phyloP scores from a whole-genome alignment of 2,888 invertebrate species.

The Apomyelois bistriatella region DNA sequence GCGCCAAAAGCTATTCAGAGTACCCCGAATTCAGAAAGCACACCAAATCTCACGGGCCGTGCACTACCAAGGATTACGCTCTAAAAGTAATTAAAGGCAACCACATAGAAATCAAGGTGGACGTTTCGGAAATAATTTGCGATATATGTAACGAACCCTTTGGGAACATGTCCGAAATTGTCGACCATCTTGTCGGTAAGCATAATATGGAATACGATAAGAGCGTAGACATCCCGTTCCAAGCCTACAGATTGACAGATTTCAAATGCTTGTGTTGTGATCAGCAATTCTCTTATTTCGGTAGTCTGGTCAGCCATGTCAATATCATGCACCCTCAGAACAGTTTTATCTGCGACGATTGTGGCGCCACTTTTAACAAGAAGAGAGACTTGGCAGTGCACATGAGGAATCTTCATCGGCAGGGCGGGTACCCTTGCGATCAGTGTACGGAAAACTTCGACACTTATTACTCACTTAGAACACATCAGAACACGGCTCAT shows the following conservation, averaged over 20 bases:
- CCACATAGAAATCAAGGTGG: conserved; percentile 55
- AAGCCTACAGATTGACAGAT: conserved; percentile 53
- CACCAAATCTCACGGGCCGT: conserved; percentile 51
- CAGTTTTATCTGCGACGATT: conserved; percentile 55
- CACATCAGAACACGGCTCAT: conserved; percentile 51
- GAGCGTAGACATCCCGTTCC: conserved; percentile 45
- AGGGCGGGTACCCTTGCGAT: conserved; percentile 53
- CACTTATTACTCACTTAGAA: conserved; percentile 32
- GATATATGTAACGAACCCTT: conserved; percentile 56
- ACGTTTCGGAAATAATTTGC: conserved; percentile 59
- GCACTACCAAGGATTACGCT: conserved; percentile 47
- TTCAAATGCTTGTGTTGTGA: conserved; percentile 51
- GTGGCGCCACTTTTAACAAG: conserved; percentile 52
- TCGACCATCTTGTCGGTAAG: conserved; percentile 56
- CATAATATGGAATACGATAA: conserved; percentile 57
- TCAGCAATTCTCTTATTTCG: conserved; percentile 51
- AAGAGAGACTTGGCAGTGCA: conserved; percentile 53
- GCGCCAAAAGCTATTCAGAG: conserved; percentile 46
- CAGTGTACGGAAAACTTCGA: conserved; percentile 46
- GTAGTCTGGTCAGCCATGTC: conserved; percentile 52
- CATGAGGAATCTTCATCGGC: conserved; percentile 45
- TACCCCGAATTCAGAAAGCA: conserved; percentile 58
- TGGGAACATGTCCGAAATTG: conserved; percentile 39
- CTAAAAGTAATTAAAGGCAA: conserved; percentile 51
- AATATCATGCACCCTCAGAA: conserved; percentile 50